phyloP scores from a whole-genome alignment of 2,113 vertebrate species.

The Centropristis striata region DNA sequence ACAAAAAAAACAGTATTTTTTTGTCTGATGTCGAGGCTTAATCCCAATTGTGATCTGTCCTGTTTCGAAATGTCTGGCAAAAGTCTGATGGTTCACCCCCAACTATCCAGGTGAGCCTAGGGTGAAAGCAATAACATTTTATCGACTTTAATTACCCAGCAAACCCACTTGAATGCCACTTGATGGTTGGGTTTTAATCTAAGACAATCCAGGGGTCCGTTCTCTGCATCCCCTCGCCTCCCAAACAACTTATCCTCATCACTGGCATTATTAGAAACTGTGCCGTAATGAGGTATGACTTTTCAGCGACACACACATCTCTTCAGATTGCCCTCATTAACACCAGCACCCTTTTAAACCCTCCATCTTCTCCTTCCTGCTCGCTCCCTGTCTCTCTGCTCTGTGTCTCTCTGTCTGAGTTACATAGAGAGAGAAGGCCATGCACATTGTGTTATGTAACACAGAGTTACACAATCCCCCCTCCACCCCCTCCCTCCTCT shows the following conservation, averaged over 20 bases:
- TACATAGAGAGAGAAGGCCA: conserved; percentile 53
- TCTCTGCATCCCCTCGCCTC: conserved; percentile 46
- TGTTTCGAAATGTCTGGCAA: conserved; percentile 29
- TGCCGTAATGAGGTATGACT: conserved; percentile 73
- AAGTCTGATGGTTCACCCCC: conserved; percentile 14
- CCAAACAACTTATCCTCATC: conserved; percentile 69
- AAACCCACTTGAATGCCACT: conserved; percentile 67
- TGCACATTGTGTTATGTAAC: conserved; percentile 79
- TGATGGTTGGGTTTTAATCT: conserved; percentile 71
- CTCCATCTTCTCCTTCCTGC: conserved; percentile 39
- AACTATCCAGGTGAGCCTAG: conserved; percentile 8
- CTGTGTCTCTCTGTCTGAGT: conserved; percentile 34
- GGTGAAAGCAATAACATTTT: conserved; percentile 72
- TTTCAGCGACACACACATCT: conserved; percentile 58
- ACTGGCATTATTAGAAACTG: conserved; percentile 58
- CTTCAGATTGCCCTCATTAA: conserved; percentile 76
- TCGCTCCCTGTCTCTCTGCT: conserved; percentile 31
- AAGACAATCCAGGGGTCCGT: conserved; percentile 60
- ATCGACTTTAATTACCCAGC: conserved; percentile 71
- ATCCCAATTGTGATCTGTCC: conserved; percentile 27
- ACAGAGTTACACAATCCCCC: conserved; percentile 75
- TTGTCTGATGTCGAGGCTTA: neutral
- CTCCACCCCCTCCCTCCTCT: conserved; percentile 8
- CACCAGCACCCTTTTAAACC: conserved; percentile 62
- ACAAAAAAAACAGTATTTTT: neutral